Evolutionary conservation across 2,797 vertebrate species (phyloP), one percentile per base, ranked within the genome.

Genomic region (Urophycis tenuis): DNA sequence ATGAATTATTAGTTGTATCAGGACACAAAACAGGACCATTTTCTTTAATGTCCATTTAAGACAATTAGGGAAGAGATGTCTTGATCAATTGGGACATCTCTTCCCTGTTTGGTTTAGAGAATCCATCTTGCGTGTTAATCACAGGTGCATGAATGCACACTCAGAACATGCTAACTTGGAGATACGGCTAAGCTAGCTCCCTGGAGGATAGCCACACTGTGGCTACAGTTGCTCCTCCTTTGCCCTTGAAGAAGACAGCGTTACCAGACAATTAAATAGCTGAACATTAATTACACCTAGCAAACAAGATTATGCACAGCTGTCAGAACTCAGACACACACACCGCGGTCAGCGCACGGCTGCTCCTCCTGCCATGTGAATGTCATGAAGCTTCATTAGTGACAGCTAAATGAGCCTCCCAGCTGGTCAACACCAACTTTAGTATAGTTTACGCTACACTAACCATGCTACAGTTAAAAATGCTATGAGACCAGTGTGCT

Each of bases 231-330:
- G 45, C 31, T 69, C 31, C 81, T 80, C 85, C 83, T 85, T 84
- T 87, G 87, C 83, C 89, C 90, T 91, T 91, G 86, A 87, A 86
- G 77, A 89, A 84, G 85, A 82, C 85, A 76, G 77, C 81, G 80
- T 82, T 86, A 81, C 72, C 79, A 85, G 84, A 80, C 87, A 85
- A 90, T 86, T 79, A 87, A 84, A 84, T 81, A 74, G 49, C 82
- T 88, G 81, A 53, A 81, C 81, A 84, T 88, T 91, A 89, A 91
- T 89, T 90, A 88, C 9, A 73, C 82, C 84, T 70, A 83, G 84
- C 81, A 87, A 90, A 90, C 86, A 69, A 85, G 86, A 89, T 90
- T 88, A 89, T 88, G 81, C 83, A 86, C 85, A 87, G 89, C 88
- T 90, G 90, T 91, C 90, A 89, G 83, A 83, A 77, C 80, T 45